Evolutionary conservation across 2,888 invertebrate species (phyloP).

Genomic region (Cosmorhoe ocellata): DNA sequence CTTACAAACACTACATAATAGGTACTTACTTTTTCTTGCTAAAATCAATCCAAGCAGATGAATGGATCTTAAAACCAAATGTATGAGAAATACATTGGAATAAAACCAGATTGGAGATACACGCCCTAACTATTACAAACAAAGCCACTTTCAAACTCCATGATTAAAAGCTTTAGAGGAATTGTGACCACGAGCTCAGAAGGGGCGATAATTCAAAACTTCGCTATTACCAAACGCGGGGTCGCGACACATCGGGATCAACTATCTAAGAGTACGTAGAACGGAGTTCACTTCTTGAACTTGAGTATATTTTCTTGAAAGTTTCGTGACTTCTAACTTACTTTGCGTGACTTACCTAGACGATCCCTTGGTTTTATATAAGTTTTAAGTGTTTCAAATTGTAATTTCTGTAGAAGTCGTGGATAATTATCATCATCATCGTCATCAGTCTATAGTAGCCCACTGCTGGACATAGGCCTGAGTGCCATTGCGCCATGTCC

Average conservation of each 20-base stretch:
- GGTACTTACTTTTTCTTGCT: too few species aligned
- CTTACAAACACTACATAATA: too few species aligned
- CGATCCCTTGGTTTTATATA: conserved; percentile 2
- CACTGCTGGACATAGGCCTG: too few species aligned
- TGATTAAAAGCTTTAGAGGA: conserved; percentile 60
- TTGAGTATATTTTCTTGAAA: conserved; percentile 67
- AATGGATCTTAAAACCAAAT: too few species aligned
- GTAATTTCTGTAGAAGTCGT: too few species aligned
- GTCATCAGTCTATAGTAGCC: too few species aligned
- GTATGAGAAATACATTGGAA: neutral
- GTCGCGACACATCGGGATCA: conserved; percentile 66
- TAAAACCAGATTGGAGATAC: conserved; percentile 4
- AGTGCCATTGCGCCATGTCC: too few species aligned
- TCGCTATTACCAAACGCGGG: conserved; percentile 63
- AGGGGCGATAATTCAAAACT: conserved; percentile 71
- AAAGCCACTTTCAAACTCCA: conserved; percentile 21
- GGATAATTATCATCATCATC: too few species aligned
- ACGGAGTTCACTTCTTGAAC: conserved; percentile 29
- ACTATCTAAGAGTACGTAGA: conserved; percentile 45
- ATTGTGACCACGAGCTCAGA: conserved; percentile 48
- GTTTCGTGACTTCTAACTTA: conserved; percentile 59
- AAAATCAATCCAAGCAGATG: too few species aligned
- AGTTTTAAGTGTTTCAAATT: too few species aligned
- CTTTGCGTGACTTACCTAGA: conserved; percentile 28
- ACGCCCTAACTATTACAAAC: conserved; percentile 17